Evolutionary conservation across 2,888 invertebrate species (phyloP).

Genomic region (Hypsopygia costalis): DNA sequence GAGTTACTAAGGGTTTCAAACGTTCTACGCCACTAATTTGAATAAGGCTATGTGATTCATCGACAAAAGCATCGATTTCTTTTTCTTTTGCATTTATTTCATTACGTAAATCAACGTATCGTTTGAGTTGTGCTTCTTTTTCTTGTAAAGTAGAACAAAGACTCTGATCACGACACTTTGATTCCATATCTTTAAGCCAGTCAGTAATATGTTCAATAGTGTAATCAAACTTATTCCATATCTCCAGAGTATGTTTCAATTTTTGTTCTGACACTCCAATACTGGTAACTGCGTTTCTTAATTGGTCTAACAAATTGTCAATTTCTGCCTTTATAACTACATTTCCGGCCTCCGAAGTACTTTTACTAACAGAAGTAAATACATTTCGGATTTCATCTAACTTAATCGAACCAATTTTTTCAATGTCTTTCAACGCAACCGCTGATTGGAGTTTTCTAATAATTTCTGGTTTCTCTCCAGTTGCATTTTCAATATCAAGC

Average conservation of each 20-base stretch:
- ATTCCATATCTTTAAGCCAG: constrained; percentile 93
- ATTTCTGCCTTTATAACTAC: constrained; percentile 87
- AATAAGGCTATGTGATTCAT: constrained; percentile 92
- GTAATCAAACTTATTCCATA: constrained; percentile 94
- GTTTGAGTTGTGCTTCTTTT: constrained; percentile 87
- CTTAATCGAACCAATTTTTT: constrained; percentile 83
- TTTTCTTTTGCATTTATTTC: constrained; percentile 89
- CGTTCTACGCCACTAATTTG: constrained; percentile 92
- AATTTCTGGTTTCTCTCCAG: constrained; percentile 92
- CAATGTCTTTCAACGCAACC: constrained; percentile 82
- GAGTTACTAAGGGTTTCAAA: constrained; percentile 91
- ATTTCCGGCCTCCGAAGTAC: constrained; percentile 90
- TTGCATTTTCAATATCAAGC: constrained; percentile 89
- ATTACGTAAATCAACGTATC: constrained; percentile 87
- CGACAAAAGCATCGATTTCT: constrained; percentile 92
- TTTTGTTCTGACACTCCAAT: constrained; percentile 86
- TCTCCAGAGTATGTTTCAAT: constrained; percentile 86
- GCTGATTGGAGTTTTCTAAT: constrained; percentile 85
- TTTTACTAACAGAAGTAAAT: constrained; percentile 84
- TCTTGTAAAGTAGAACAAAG: constrained; percentile 89
- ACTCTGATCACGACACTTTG: constrained; percentile 91
- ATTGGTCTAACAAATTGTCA: constrained; percentile 82
- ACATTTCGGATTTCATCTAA: constrained; percentile 85
- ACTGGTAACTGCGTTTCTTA: constrained; percentile 84
- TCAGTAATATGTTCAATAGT: constrained; percentile 89